A percentile compares a stretch with the other conserved stretches of the same genome.
Evolutionary conservation across 2,888 invertebrate genomes (phyloP).

Genomic region (Cryptosula pallasiana): DNA sequence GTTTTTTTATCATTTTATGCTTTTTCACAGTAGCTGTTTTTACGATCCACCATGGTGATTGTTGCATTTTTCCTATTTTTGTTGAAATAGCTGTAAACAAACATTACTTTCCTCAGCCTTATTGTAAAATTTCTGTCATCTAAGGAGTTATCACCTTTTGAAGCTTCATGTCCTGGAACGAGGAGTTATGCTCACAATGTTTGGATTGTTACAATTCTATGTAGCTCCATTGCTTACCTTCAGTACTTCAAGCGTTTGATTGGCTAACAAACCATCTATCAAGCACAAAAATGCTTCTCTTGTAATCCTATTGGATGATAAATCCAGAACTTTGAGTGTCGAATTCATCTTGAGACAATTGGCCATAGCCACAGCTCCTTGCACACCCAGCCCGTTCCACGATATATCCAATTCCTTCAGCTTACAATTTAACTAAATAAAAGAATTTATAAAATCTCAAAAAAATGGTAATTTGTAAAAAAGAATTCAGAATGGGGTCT

Average conservation of each 20-base stretch:
- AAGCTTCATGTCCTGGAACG: no score
- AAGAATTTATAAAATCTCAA: not conserved
- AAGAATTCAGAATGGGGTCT: not conserved
- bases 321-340: not conserved
- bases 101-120: no score
- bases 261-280: not conserved
- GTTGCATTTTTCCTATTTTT: no score
- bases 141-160: no score
- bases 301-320: slow-evolving; percentile 1
- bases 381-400: not conserved
- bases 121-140: no score
- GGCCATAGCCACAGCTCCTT: not conserved
- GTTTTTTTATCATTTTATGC: no score
- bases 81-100: no score
- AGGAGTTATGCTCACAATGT: no score
- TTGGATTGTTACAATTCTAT: no score
- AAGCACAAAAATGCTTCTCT: not conserved
- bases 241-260: not conserved
- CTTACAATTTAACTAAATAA: not conserved
- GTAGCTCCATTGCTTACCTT: not conserved
- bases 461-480: not conserved
- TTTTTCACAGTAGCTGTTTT: no score
- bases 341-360: not conserved
- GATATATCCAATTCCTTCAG: not conserved
- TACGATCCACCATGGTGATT: no score